Percentiles rank a stretch among this genome's conserved stretches.
phyloP scores from a whole-genome alignment of 2,797 vertebrate species.

The Oreochromis grahami region DNA sequence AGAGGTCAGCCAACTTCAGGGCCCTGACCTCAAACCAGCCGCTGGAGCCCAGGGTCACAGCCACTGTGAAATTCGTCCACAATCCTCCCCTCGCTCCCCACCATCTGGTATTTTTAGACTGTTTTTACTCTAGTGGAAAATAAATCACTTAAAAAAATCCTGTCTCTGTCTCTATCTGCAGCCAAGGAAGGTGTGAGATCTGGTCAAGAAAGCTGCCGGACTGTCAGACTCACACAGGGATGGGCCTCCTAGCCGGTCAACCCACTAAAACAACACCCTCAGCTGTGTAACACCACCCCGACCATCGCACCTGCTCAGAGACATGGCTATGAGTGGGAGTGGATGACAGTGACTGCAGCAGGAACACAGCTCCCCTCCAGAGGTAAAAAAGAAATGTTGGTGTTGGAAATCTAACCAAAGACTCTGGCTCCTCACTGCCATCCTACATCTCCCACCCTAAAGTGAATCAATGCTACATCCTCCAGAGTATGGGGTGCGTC shows the following conservation, averaged over 20 bases:
- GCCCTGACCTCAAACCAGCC: constrained; percentile 1
- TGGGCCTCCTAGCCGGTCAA: constrained; percentile 10
- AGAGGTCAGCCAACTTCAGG: background rate
- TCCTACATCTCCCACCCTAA: background rate
- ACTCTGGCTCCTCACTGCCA: background rate
- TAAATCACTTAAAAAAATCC: constrained; percentile 42
- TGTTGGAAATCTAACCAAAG: background rate
- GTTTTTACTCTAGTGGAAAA: constrained; percentile 4
- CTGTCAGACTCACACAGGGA: constrained; percentile 1
- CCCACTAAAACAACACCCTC: background rate
- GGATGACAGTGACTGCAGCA: constrained; percentile 25
- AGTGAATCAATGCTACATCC: constrained; percentile 58
- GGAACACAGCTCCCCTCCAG: background rate
- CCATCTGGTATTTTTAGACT: constrained; percentile 37
- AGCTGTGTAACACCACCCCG: background rate
- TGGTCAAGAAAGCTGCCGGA: background rate
- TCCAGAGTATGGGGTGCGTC: constrained; percentile 90
- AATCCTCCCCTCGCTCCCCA: background rate
- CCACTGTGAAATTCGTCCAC: constrained; percentile 12
- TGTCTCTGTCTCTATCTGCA: constrained; percentile 25
- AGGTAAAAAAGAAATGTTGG: background rate
- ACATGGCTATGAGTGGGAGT: constrained; percentile 18
- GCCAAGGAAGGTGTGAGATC: constrained; percentile 24
- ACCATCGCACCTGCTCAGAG: background rate
- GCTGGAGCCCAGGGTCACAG: background rate